phyloP scores from a whole-genome alignment of 2,888 invertebrate genomes.

The Cremastobaeus sp. region DNA sequence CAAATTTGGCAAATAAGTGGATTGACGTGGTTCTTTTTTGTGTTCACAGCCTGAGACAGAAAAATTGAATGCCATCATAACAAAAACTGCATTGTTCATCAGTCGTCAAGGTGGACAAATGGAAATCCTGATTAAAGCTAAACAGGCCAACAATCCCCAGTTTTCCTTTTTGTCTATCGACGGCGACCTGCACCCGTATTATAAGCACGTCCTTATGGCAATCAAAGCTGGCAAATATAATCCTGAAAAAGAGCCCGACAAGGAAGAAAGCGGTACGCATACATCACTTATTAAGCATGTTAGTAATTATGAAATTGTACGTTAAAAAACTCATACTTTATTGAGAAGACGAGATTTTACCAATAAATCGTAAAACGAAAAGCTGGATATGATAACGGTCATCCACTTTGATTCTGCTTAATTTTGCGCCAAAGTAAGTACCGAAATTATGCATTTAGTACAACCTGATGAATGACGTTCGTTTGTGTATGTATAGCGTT shows the following conservation, averaged over 20 bases:
- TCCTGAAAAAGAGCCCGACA: constrained; percentile 77
- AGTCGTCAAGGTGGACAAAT: constrained; percentile 96
- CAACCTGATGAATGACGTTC: constrained; percentile 57
- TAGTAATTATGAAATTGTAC: constrained; percentile 59
- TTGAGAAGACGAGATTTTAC: constrained; percentile 65
- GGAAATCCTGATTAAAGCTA: constrained; percentile 99
- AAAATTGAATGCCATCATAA: constrained; percentile 95
- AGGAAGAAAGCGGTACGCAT: constrained; percentile 77
- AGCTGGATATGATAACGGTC: constrained; percentile 73
- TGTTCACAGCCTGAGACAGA: constrained; percentile 92
- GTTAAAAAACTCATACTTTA: constrained; percentile 60
- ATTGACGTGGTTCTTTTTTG: no score
- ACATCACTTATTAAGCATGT: constrained; percentile 59
- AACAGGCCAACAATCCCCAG: constrained; percentile 94
- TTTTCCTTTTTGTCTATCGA: constrained; percentile 96
- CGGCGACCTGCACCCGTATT: constrained; percentile 91
- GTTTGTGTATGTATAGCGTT: constrained; percentile 57
- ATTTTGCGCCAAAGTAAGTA: constrained; percentile 73
- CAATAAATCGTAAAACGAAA: constrained; percentile 64
- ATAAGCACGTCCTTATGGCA: constrained; percentile 86
- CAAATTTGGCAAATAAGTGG: no score
- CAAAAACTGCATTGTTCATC: constrained; percentile 94
- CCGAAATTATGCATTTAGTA: constrained; percentile 61
- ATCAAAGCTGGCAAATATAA: constrained; percentile 84
- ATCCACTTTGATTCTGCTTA: constrained; percentile 75